These are phyloP conservation scores for Latrodectus hesperus DNA, from an alignment of 2,888 invertebrate species.

Conservation along the genomic window DNA sequence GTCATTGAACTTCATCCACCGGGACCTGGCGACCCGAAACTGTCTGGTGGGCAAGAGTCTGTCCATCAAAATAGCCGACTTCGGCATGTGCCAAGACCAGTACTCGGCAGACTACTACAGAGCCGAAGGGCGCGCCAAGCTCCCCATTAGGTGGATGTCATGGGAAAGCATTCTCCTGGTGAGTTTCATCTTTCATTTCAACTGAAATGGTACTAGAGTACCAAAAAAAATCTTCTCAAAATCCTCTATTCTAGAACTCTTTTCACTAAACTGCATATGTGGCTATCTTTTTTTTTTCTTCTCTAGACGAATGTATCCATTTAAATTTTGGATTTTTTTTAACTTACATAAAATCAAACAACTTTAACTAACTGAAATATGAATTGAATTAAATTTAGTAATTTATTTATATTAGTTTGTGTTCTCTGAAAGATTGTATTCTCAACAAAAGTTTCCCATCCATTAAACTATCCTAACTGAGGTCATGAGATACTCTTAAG, in stretches of 20 bases:
- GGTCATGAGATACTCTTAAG: no score
- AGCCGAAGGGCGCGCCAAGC: constrained; percentile 85
- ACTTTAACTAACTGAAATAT: no score
- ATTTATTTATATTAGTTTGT: no score
- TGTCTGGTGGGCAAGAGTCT: constrained; percentile 88
- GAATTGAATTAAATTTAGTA: no score
- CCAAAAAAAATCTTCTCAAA: neutral
- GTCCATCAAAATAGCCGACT: constrained; percentile 86
- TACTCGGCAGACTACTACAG: constrained; percentile 88
- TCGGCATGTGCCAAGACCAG: constrained; percentile 87
- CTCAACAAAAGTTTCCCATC: no score
- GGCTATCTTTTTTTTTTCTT: no score
- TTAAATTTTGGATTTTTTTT: no score
- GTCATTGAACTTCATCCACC: constrained; percentile 90
- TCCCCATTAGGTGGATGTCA: constrained; percentile 93
- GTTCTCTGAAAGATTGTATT: no score
- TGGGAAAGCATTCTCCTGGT: constrained; percentile 89
- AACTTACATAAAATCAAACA: no score
- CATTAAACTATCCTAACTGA: no score
- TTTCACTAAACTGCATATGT: neutral
- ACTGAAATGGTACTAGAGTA: neutral
- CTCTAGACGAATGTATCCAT: no score
- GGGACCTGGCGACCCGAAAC: constrained; percentile 90
- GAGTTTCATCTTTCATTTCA: constrained; percentile 73
- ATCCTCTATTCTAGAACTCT: neutral